Base-by-base conservation (phyloP, 2,888 invertebrate species). In the Stenurella melanura region DNA sequence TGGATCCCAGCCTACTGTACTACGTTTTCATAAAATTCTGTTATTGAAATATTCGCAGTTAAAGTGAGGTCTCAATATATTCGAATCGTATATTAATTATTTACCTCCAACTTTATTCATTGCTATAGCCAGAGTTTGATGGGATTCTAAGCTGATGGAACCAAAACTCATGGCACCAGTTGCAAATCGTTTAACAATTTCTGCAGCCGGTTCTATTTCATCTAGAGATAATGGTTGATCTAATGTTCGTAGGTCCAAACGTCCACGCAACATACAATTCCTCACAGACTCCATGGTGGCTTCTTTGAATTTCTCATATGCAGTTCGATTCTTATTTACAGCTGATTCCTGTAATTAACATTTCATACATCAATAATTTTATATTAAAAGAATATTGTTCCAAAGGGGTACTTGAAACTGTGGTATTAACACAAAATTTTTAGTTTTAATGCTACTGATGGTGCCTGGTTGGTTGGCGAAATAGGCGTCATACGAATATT, bases 141-240 rank as follows among this genome's bases (percentile, higher is more conserved):
- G 99, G 0, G 99, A 96, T 90, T 99, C 99, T 86, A 97, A 90
- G 0, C 98, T 98, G 85, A 99, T 99, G 77, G 98, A 98, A 50
- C 89, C 89, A 75, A 90, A 90, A 84, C 89, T 89, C 88, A 88
- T 89, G 77, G 88, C 88, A 92, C 96, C 96, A 69, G 97, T 97
- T 57, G 93, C 95, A 88, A 97, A 99, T 86, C 99, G 91, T 89
- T 97, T 98, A 30, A 99, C 99, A 85, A 99, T 99, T 87, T 97
- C 96, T 0, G 95, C 91, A 0, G 98, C 99, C 0, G 97, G 92
- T 88, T 99, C 99, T 1, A 99, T 97, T 88, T 98, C 97, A 0
- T 92, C 91, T 1, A 99, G 90, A 12, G 97, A 94, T 50, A 98
- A 93, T 12, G 97, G 93, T 81, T 95, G 93, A 81, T 95, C 94